Evolutionary conservation across 2,888 invertebrate species (phyloP).

Genomic region (Nysson spinosus): DNA sequence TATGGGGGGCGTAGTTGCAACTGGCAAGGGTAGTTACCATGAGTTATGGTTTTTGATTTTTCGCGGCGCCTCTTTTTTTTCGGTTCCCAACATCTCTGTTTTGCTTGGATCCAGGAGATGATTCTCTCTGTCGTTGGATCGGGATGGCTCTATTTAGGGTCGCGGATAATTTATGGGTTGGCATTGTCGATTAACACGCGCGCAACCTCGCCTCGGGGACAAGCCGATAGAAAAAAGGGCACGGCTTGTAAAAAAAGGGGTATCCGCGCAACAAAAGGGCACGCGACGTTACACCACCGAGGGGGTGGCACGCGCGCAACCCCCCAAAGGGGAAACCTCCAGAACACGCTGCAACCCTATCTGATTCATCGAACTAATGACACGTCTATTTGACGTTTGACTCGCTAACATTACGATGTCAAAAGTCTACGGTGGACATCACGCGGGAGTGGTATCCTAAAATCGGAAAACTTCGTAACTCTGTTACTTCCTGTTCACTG

Average conservation of each 20-base stretch:
- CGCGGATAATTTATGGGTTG: slow-evolving; percentile 75
- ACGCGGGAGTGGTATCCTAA: slow-evolving; percentile 32
- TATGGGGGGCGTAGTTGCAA: slow-evolving; percentile 61
- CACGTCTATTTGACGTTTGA: slow-evolving; percentile 70
- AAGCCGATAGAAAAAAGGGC: slow-evolving; percentile 39
- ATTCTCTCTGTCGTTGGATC: slow-evolving; percentile 32
- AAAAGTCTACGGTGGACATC: neutral
- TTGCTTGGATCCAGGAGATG: slow-evolving; percentile 18
- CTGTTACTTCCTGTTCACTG: too few relatives aligned
- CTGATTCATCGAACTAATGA: slow-evolving; percentile 75
- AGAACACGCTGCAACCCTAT: slow-evolving; percentile 67
- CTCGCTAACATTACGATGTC: slow-evolving; percentile 45
- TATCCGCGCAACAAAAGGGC: slow-evolving; percentile 71
- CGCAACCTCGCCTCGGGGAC: slow-evolving; percentile 65
- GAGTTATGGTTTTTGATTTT: slow-evolving; percentile 72
- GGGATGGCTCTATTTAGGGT: slow-evolving; percentile 75
- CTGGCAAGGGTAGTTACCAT: slow-evolving; percentile 65
- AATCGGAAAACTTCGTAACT: too few relatives aligned
- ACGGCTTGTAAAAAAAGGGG: slow-evolving; percentile 65
- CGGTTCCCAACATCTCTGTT: slow-evolving; percentile 11
- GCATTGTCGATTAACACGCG: slow-evolving; percentile 76
- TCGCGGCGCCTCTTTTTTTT: slow-evolving; percentile 53
- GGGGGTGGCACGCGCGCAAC: slow-evolving; percentile 59
- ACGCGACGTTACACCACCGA: slow-evolving; percentile 69
- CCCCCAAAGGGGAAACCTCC: slow-evolving; percentile 42